Evolutionary conservation across 1,140 invertebrate genomes (phyloP), one percentile per base, ranked within the genome.

Genomic region (Neodiprion virginianus): DNA sequence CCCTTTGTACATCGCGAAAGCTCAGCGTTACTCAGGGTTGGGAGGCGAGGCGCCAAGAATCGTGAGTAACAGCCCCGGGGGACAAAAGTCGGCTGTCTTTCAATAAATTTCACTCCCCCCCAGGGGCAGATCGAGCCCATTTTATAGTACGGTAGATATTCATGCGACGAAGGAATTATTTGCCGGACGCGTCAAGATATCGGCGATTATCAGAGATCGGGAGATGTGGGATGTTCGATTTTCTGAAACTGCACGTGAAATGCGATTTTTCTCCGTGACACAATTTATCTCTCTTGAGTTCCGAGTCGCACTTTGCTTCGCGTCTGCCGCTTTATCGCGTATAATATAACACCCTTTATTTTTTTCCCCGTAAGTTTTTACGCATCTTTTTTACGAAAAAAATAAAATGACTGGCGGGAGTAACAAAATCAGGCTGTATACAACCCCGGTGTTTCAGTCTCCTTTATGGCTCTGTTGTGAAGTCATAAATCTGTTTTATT

Each of bases 31-130:
- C 28, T 40, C 28, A 40, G 28, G 28, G 28, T 40, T 61, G 53
- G 5, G 11, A 14, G 11, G 11, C 11, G 11, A 17, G 67, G 75
- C 74, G 66, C 48, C 72, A 72, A 75, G 23, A 75, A 77, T 74
- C 73, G 48, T 47, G 67, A 69, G 21, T 23, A 69, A 23, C 67
- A 23, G 79, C 81, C 81, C 77, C 77, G 68, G 61, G 84, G 80
- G 82, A 82, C 75, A 68, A 74, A 73, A 79, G 79, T 76, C 75
- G 73, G 68, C 78, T 77, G 79, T 80, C 81, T 84, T 84, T 85
- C 82, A 82, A 85, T 85, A 84, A 85, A 85, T 85, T 83, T 81
- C 77, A 84, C 81, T 84, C 80, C 75, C 80, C 78, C 77, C 79
- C 81, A 79, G 76, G 76, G 53, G 53, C n/a, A 17, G n/a, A 61